phyloP scores from a whole-genome alignment of 64 coral and sea anemone species.

The Stichodactyla helianthus region DNA sequence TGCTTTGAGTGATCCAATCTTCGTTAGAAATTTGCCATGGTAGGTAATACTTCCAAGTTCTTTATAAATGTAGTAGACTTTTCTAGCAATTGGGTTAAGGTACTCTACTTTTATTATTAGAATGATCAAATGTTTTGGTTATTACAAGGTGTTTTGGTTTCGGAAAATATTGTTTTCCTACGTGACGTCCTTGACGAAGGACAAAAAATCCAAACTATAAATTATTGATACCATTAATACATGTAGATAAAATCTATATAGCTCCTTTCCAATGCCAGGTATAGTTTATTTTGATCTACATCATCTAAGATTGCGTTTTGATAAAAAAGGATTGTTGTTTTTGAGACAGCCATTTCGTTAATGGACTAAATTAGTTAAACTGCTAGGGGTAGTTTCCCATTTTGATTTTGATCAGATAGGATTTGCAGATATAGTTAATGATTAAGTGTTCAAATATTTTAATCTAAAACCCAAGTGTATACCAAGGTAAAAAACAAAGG shows the following conservation, averaged over 20 bases:
- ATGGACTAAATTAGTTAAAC: not conserved
- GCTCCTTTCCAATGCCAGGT: not conserved
- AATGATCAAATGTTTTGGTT: not conserved
- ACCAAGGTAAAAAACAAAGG: no score
- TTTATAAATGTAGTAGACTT: not conserved
- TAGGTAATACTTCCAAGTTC: slow-evolving; percentile 33
- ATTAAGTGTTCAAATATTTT: no score
- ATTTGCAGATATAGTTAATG: no score
- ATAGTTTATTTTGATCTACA: not conserved
- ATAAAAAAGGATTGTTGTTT: not conserved
- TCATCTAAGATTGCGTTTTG: not conserved
- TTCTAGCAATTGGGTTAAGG: not conserved
- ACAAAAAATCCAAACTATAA: not conserved
- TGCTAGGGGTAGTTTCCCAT: not conserved
- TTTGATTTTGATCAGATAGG: no score
- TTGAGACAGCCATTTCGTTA: not conserved
- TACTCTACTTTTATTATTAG: not conserved
- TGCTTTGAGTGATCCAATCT: slow-evolving; percentile 84
- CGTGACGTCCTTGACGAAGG: not conserved
- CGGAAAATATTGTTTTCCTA: not conserved
- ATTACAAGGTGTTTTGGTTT: not conserved
- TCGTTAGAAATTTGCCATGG: slow-evolving; percentile 98
- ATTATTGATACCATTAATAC: not conserved
- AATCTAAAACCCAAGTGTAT: no score
- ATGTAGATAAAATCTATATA: not conserved